Evolutionary conservation across 2,113 vertebrate genomes (phyloP).

Genomic region (Protomyctophum bolini): DNA sequence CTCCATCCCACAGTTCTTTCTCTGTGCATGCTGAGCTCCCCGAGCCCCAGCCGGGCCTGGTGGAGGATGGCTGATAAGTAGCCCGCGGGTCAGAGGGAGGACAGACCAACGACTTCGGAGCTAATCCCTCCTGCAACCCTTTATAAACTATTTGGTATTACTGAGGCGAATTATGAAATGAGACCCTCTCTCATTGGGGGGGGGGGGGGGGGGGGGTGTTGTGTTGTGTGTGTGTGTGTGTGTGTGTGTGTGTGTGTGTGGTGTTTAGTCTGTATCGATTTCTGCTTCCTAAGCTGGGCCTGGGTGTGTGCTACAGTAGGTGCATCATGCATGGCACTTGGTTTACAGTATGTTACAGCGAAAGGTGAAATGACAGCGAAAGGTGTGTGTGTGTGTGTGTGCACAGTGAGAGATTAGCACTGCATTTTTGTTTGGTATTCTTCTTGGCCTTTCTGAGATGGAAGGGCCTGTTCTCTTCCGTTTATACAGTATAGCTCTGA

Average conservation of each 20-base stretch:
- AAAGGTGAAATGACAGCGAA: too few species aligned
- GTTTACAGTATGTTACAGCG: too few species aligned
- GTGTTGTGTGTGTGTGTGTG: too few species aligned
- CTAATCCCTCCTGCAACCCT: constrained; percentile 31
- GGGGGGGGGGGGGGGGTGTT: too few species aligned
- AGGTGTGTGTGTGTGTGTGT: too few species aligned
- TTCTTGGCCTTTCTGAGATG: not conserved
- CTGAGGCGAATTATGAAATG: constrained; percentile 17
- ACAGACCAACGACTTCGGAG: constrained; percentile 21
- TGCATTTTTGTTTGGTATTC: too few species aligned
- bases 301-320: too few species aligned
- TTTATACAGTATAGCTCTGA: not conserved
- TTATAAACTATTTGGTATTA: constrained; percentile 15
- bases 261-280: not conserved
- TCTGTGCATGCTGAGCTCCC: constrained; percentile 21
- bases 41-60: constrained; percentile 3
- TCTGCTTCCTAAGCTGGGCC: too few species aligned
- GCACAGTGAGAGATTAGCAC: too few species aligned
- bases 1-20: constrained; percentile 20
- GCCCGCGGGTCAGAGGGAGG: constrained; percentile 29
- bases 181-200: constrained; percentile 7
- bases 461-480: not conserved
- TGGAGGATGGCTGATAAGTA: constrained; percentile 34
- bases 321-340: too few species aligned
- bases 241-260: too few species aligned